Evolutionary conservation across 2,797 vertebrate genomes (phyloP).

Genomic region (Eulemur albifrons): DNA sequence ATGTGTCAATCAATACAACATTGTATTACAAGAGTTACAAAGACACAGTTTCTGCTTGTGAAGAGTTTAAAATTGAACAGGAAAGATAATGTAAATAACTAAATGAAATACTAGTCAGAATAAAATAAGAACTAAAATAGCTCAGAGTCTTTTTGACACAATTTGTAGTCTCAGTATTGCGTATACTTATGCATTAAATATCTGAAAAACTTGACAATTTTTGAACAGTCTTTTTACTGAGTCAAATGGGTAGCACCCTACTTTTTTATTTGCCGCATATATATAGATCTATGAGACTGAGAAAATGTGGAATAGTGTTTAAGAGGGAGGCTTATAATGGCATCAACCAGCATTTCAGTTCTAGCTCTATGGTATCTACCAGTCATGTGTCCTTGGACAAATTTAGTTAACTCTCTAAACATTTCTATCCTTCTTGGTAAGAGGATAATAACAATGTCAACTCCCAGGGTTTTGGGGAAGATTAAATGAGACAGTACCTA

Average conservation of each 20-base stretch:
- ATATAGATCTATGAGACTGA: not conserved
- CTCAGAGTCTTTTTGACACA: not conserved
- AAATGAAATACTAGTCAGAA: conserved; percentile 37
- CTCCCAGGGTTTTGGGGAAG: not conserved
- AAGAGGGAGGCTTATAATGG: not conserved
- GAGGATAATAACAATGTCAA: not conserved
- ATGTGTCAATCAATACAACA: not conserved
- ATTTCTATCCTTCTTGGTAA: not conserved
- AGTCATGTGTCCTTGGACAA: not conserved
- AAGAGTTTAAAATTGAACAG: not conserved
- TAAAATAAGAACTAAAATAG: conserved; percentile 35
- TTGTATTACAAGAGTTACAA: not conserved
- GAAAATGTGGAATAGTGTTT: not conserved
- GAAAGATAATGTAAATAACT: not conserved
- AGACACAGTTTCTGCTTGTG: not conserved
- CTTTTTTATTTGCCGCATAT: not conserved
- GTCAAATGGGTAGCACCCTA: not conserved
- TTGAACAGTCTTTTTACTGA: not conserved
- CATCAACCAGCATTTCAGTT: not conserved
- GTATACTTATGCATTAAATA: not conserved
- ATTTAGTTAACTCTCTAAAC: not conserved
- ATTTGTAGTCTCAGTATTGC: not conserved
- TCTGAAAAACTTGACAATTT: not conserved
- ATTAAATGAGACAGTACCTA: not conserved
- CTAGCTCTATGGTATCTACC: not conserved